Evolutionary conservation across 92 coral and sea anemone species (phyloP).

Genomic region (Meandrina meandrites): DNA sequence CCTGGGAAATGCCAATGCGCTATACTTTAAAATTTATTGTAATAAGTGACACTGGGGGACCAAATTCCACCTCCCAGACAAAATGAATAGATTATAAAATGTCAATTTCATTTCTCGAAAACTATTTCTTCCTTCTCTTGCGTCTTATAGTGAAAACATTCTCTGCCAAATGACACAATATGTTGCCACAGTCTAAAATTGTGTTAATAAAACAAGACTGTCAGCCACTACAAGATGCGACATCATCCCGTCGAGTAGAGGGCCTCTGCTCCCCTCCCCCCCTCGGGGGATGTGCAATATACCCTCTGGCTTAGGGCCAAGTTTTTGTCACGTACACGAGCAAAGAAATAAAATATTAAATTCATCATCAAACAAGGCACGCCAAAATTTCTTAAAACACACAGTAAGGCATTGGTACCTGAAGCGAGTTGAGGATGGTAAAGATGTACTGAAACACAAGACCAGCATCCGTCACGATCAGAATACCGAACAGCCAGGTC

Average conservation of each 20-base stretch:
- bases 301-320: too few species aligned
- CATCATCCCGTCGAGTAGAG: too few species aligned
- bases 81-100: background rate
- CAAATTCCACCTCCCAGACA: background rate
- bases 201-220: too few species aligned
- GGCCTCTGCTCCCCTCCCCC: too few species aligned
- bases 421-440: constrained; percentile 78
- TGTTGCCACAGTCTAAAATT: too few species aligned
- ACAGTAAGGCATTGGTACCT: constrained; percentile 47
- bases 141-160: background rate
- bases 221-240: too few species aligned
- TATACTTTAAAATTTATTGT: too few species aligned
- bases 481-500: constrained; percentile 80
- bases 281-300: too few species aligned
- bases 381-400: background rate
- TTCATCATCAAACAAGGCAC: background rate
- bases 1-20: too few species aligned
- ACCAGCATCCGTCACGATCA: constrained; percentile 66
- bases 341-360: background rate
- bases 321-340: too few species aligned
- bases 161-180: too few species aligned
- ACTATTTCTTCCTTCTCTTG: background rate
- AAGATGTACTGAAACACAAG: constrained; percentile 78
- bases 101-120: background rate
- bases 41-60: background rate